These are phyloP conservation scores for Microplitis mediator DNA, from an alignment of 1,140 invertebrate species.

Conservation along the genomic window DNA sequence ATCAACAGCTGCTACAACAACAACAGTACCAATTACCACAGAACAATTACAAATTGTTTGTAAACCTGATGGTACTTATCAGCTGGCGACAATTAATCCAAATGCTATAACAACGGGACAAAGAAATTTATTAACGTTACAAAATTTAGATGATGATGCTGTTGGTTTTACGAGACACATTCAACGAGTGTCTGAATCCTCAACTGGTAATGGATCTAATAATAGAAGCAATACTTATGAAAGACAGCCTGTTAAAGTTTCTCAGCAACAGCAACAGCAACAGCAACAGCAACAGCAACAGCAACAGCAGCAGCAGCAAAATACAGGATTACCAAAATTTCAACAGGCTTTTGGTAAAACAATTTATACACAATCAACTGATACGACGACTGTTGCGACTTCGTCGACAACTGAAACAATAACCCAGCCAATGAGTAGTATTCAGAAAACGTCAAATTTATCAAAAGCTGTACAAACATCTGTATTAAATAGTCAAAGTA, in stretches of 20 bases:
- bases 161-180: constrained; percentile 42
- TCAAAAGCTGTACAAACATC: constrained; percentile 59
- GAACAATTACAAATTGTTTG: constrained; percentile 56
- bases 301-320: constrained; percentile 45
- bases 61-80: constrained; percentile 55
- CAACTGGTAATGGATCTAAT: constrained; percentile 17
- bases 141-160: constrained; percentile 49
- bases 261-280: constrained; percentile 18
- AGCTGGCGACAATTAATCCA: constrained; percentile 47
- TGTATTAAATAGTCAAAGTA: constrained; percentile 41
- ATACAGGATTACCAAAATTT: constrained; percentile 73
- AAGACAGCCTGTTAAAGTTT: constrained; percentile 40
- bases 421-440: constrained; percentile 28
- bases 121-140: constrained; percentile 48
- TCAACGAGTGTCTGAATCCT: constrained; percentile 22
- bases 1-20: background rate
- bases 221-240: constrained; percentile 43
- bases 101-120: constrained; percentile 39
- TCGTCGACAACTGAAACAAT: constrained; percentile 43
- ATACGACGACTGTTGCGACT: constrained; percentile 44
- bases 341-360: constrained; percentile 79
- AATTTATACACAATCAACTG: constrained; percentile 53
- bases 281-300: background rate
- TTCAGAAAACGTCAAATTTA: constrained; percentile 47
- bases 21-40: constrained; percentile 40